phyloP scores from a whole-genome alignment of 2,888 invertebrate species.

The Xylophagus ater region DNA sequence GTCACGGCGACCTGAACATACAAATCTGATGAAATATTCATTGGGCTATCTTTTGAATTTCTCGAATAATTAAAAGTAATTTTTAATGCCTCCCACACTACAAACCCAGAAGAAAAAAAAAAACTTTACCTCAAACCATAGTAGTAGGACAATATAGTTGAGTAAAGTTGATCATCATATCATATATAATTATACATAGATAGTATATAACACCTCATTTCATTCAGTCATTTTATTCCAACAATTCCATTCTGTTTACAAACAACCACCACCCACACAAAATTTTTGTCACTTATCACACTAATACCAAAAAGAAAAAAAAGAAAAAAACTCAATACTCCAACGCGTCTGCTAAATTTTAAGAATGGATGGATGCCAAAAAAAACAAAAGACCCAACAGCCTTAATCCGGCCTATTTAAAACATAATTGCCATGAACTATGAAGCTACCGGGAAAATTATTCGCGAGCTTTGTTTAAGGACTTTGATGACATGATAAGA shows the following conservation, averaged over 20 bases:
- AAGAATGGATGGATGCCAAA: neutral
- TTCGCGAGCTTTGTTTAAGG: slow-evolving; percentile 12
- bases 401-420: slow-evolving; percentile 7
- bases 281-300: neutral
- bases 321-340: neutral
- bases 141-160: no score
- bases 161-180: no score
- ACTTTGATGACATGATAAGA: slow-evolving; percentile 12
- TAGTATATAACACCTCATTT: no score
- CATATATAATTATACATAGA: no score
- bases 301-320: neutral
- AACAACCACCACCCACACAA: neutral
- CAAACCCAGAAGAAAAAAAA: neutral
- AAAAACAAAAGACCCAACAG: slow-evolving; percentile 1
- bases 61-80: slow-evolving; percentile 14
- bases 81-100: slow-evolving; percentile 10
- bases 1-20: slow-evolving; percentile 15
- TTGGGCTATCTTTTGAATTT: slow-evolving; percentile 12
- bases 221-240: no score
- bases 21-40: slow-evolving; percentile 16
- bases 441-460: slow-evolving; percentile 5
- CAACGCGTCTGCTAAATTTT: neutral
- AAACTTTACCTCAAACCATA: no score
- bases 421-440: slow-evolving; percentile 7
- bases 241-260: no score